phyloP scores from a whole-genome alignment of 2,113 vertebrate species.

The Vanacampus margaritifer region DNA sequence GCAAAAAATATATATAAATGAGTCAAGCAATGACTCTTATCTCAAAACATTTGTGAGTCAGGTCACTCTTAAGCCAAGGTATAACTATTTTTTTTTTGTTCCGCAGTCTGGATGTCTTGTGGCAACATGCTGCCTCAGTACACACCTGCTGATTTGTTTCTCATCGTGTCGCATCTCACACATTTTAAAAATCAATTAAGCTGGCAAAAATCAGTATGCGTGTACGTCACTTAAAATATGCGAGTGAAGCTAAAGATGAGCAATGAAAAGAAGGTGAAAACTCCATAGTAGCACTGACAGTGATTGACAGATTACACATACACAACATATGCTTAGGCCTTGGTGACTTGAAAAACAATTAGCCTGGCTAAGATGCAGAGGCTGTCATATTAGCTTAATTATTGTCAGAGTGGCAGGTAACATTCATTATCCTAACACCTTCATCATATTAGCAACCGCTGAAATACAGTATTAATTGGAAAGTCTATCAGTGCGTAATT shows the following conservation, averaged over 20 bases:
- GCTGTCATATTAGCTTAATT: slow-evolving; percentile 55
- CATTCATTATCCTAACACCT: slow-evolving; percentile 60
- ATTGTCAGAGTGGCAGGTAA: slow-evolving; percentile 53
- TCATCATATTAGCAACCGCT: slow-evolving; percentile 53
- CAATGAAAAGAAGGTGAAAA: neutral
- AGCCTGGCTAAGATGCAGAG: slow-evolving; percentile 43
- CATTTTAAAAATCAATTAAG: neutral
- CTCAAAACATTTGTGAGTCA: too few relatives aligned
- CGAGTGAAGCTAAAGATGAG: neutral
- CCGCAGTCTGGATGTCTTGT: neutral
- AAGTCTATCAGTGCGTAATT: slow-evolving; percentile 49
- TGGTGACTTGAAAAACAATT: slow-evolving; percentile 52
- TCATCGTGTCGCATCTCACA: neutral
- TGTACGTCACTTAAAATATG: neutral
- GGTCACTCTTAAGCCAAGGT: too few relatives aligned
- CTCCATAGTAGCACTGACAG: neutral
- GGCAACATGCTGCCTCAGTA: neutral
- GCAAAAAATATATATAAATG: too few relatives aligned
- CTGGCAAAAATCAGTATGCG: neutral
- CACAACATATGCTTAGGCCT: slow-evolving; percentile 35
- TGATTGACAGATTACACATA: slow-evolving; percentile 28
- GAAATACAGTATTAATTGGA: slow-evolving; percentile 48
- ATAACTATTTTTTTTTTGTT: too few relatives aligned
- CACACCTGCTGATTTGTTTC: neutral
- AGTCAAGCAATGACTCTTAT: too few relatives aligned